Conservation (phyloP, 2,888 invertebrate species). For the Agrochola circellaris region DNA sequence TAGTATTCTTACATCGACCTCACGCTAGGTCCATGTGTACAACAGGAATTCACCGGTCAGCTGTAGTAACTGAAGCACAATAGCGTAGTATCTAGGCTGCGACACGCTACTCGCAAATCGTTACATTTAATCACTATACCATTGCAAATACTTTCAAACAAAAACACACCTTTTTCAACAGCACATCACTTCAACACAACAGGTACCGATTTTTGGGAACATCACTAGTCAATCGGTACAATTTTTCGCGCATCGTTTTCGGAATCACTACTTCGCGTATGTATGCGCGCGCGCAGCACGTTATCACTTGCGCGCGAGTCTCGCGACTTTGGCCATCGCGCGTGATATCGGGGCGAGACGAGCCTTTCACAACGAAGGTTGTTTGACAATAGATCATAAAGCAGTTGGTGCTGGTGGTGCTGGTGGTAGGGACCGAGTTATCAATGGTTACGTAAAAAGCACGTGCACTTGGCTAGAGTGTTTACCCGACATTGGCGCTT, state of each 20-base stretch:
- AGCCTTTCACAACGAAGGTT: conserved; percentile 67
- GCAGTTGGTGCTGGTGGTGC: conserved; percentile 19
- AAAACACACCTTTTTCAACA: conserved; percentile 49
- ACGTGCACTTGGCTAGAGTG: conserved; percentile 40
- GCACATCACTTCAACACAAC: conserved; percentile 30
- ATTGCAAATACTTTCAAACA: conserved; percentile 39
- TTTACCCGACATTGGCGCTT: conserved; percentile 46
- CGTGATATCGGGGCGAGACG: conserved; percentile 53
- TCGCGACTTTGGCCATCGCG: conserved; percentile 56
- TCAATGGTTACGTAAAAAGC: conserved; percentile 53
- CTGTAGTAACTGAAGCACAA: conserved; percentile 29
- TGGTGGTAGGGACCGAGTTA: conserved; percentile 51
- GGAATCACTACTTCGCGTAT: conserved; percentile 1
- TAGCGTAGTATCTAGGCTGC: conserved; percentile 36
- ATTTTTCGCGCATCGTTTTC: conserved; percentile 43
- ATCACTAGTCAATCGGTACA: background rate
- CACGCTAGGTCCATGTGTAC: conserved; percentile 1
- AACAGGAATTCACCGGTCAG: conserved; percentile 19
- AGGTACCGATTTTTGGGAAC: background rate
- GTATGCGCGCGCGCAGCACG: conserved; percentile 42
- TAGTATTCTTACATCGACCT: background rate
- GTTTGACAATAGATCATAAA: conserved; percentile 48
- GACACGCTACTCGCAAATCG: conserved; percentile 33
- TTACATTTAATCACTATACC: conserved; percentile 49
- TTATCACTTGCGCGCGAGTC: conserved; percentile 49